Percentiles rank a stretch among this genome's conserved stretches.
Conservation (phyloP, 2,888 invertebrate genomes). For the Acanthosepion esculentum region DNA sequence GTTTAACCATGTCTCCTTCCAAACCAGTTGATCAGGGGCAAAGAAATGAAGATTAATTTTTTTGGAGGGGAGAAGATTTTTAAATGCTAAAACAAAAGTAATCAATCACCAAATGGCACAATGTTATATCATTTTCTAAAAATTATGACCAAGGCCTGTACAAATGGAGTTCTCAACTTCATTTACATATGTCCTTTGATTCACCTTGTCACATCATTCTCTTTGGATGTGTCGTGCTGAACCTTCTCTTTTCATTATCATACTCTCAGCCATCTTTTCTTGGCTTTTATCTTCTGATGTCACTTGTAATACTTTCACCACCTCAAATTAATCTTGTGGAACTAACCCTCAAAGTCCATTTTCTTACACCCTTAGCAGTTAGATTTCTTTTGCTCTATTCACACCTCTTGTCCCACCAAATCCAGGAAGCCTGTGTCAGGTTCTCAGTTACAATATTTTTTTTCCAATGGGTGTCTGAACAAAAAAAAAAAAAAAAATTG, state of each 20-base stretch:
- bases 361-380: neutral
- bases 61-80: neutral
- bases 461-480: neutral
- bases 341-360: neutral
- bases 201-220: neutral
- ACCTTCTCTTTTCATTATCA: neutral
- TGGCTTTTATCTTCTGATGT: neutral
- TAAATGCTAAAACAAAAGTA: neutral
- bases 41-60: neutral
- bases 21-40: neutral
- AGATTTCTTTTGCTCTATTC: neutral
- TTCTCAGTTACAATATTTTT: neutral
- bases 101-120: neutral
- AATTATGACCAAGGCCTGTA: neutral
- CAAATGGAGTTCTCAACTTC: neutral
- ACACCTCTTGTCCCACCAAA: neutral
- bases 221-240: neutral
- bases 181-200: neutral
- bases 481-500: neutral
- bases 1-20: neutral
- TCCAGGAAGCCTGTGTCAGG: neutral
- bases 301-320: neutral
- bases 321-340: neutral
- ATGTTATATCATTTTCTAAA: neutral
- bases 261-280: neutral